Percentiles rank a stretch among this genome's conserved stretches.
Evolutionary conservation across 2,888 invertebrate genomes (phyloP).

Genomic region (Hyposoter dolosus): DNA sequence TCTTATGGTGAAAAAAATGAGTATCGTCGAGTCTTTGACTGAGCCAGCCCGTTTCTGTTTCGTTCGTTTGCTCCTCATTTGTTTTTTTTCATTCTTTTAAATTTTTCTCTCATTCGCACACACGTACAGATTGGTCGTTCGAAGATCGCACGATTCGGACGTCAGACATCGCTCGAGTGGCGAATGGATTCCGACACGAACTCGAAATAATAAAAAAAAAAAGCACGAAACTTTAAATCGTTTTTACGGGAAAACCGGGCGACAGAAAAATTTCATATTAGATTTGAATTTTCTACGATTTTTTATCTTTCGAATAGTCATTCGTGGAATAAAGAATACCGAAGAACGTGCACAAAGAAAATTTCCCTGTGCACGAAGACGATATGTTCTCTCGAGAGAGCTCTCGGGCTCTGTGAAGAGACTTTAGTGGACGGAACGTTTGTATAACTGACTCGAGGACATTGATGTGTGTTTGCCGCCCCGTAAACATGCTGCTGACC

Average conservation of each 20-base stretch:
- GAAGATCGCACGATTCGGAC: conserved; percentile 5
- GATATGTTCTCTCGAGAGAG: neutral
- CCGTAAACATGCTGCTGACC: neutral
- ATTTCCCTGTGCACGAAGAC: neutral
- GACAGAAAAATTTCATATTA: too few relatives aligned
- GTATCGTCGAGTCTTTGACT: neutral
- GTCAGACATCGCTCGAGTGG: neutral
- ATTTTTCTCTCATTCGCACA: neutral
- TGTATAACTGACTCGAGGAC: conserved; percentile 1
- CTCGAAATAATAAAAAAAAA: too few relatives aligned
- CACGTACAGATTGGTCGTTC: neutral
- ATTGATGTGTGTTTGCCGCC: neutral
- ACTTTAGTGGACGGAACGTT: conserved; percentile 43
- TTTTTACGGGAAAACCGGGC: too few relatives aligned
- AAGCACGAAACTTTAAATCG: too few relatives aligned
- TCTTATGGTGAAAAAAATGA: neutral
- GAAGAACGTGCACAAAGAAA: neutral
- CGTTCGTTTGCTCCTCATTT: neutral
- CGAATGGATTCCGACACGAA: neutral
- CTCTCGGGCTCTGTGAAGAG: conserved; percentile 15
- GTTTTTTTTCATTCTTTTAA: neutral
- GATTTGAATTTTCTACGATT: too few relatives aligned
- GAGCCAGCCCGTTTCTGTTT: neutral
- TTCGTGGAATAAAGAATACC: too few relatives aligned
- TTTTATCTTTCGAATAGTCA: too few relatives aligned